Base-by-base conservation (phyloP, 1,140 invertebrate species). In the Drosophila ohnishii region DNA sequence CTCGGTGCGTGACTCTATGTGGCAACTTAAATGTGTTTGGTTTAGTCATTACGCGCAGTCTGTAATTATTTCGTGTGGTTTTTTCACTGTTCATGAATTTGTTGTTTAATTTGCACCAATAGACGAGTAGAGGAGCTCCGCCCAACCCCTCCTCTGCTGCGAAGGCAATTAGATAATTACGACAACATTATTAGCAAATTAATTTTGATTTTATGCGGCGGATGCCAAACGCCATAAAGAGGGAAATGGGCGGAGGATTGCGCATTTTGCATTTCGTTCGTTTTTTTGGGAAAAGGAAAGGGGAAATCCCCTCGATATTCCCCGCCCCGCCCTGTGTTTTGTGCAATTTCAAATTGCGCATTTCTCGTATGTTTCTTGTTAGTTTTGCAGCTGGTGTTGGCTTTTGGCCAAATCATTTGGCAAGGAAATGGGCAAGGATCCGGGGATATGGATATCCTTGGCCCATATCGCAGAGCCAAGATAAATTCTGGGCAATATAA, bases 181-280 rank as follows among this genome's bases (percentile, higher is more conserved):
- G 60, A 72, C 75, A 78, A 73, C 75, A 78, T 78, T 78, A 78
- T 78, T 78, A 78, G 76, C 76, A 78, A 78, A 78, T 78, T 78
- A 78, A 78, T 73, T 78, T 78, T 78, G 76, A 78, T 78, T 78
- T 78, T 73, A 73, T 78, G 76, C 60, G 45, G 51, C 70, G 25
- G 37, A 45, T 74, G 70, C 72, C 47, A 57, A 64, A 72, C 35
- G 40, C 62, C 61, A 67, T 22, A 58, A 65, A 35, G 35, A 5
- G 35, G 28, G 6, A 25, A 53, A 10, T 6, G 28, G 25, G 2
- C 3, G 42, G 63, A 30, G 42, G 42, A 37, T n/a, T 45, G 22
- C 30, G 32, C 39, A 40, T 62, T 61, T 28, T 37, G 48, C 32
- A 35, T 37, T 11, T 10, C 11, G 8, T 3, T 13, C 30, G 11